Evolutionary conservation across 2,797 vertebrate species (phyloP), one percentile per base, ranked within the genome.

Genomic region (Labeo calbasu): DNA sequence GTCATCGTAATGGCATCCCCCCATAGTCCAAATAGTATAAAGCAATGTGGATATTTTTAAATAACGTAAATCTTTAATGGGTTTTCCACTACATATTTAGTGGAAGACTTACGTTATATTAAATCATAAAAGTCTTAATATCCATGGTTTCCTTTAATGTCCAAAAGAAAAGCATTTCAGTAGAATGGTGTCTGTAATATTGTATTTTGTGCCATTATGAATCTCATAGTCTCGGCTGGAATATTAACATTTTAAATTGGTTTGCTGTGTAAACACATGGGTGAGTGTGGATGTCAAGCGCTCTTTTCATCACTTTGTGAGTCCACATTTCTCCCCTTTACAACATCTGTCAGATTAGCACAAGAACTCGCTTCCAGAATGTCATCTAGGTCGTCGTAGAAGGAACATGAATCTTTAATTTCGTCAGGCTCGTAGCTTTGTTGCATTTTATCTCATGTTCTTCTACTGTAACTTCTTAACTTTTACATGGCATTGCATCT

Each of bases 371-470:
- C 28, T 40, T 12, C 51, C 55, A 48, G 59, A 78, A 65, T 13
- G 36, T 50, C n/a, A 25, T 78, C 57, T 48, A 63, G 23, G 59
- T 78, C 40, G 1, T 25, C 46, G 36, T 15, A 57, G 53, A 63
- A 77, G 9, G 76, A 36, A 63, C 23, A 28, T 25, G 40, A 78
- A 78, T 78, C 57, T 48, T 78, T 78, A 2, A 65, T 78, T 65
- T 13, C 40, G 11, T 15, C 14, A 0, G 17, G 59, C 57, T 78
- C n/a, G 6, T n/a, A n/a, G 23, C 57, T 78, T 59, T 28, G 57
- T 43, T 40, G 14, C 14, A 5, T 46, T 46, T 48, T 71, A 46
- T 61, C 76, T 63, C 21, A 46, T 46, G 57, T 19, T 17, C 36
- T 63, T 25, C 23, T 28, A 36, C n/a, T 28, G n/a, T 43, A 63